A percentile compares a stretch with the other conserved stretches of the same genome.
Evolutionary conservation across 1,140 invertebrate species (phyloP).

Genomic region (Pseudomyrmex dendroicus): DNA sequence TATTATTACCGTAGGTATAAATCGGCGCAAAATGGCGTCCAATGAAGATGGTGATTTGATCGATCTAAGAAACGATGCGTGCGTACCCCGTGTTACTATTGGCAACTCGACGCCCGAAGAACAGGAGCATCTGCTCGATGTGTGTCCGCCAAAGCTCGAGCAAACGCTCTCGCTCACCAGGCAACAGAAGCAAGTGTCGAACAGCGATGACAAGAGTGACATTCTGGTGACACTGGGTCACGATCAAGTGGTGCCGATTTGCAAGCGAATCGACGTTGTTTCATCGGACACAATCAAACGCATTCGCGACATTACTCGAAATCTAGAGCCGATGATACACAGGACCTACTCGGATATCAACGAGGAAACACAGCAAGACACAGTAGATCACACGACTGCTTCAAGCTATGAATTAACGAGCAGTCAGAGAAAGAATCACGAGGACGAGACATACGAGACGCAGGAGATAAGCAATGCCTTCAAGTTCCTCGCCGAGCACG

Average conservation of each 20-base stretch:
- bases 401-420: not conserved
- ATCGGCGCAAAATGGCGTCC: conserved; percentile 74
- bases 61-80: conserved; percentile 79
- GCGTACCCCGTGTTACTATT: conserved; percentile 66
- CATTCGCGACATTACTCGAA: conserved; percentile 82
- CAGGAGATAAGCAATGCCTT: conserved; percentile 81
- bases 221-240: conserved; percentile 82
- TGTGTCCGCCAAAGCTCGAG: conserved; percentile 82
- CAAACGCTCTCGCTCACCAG: conserved; percentile 80
- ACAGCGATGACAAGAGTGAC: conserved; percentile 69
- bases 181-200: conserved; percentile 67
- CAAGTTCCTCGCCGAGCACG: conserved; percentile 79
- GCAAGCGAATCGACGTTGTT: conserved; percentile 82
- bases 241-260: conserved; percentile 80
- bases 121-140: conserved; percentile 82
- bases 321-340: conserved; percentile 80
- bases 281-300: conserved; percentile 83
- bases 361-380: conserved; percentile 56
- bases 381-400: conserved; percentile 46
- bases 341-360: conserved; percentile 54
- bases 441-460: conserved; percentile 75
- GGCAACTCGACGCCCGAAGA: conserved; percentile 76
- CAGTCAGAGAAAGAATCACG: conserved; percentile 31
- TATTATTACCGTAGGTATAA: conserved; percentile 55
- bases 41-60: conserved; percentile 82